Percentiles rank a stretch among this genome's conserved stretches.
Conservation (phyloP, 2,113 vertebrate genomes). For the Brachirus orientalis region DNA sequence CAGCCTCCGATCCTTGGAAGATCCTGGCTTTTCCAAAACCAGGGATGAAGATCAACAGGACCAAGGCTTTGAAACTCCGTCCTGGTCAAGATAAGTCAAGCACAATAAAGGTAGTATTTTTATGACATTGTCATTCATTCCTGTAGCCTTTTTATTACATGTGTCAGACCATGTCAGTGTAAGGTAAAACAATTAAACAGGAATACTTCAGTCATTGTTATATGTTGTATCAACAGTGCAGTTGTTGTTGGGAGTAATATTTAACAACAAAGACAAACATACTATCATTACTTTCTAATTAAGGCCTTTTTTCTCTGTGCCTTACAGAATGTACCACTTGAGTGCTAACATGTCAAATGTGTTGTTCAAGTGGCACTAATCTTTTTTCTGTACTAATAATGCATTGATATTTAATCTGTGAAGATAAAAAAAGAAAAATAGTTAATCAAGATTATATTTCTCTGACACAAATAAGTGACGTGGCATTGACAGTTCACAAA, state of each 20-base stretch:
- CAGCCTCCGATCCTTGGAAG: not conserved
- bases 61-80: not conserved
- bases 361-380: not conserved
- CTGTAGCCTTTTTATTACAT: too few species aligned
- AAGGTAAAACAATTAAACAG: too few species aligned
- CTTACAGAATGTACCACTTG: not conserved
- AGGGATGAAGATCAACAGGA: not conserved
- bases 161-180: too few species aligned
- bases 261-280: not conserved
- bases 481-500: not conserved
- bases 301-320: not conserved
- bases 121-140: not conserved
- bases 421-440: not conserved
- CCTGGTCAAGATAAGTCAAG: slow-evolving; percentile 14
- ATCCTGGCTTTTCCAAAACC: not conserved
- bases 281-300: not conserved
- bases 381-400: not conserved
- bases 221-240: not conserved
- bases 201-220: not conserved
- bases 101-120: not conserved
- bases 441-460: too few species aligned
- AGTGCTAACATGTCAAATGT: not conserved
- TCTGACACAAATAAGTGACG: not conserved
- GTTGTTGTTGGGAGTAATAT: not conserved
- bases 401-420: not conserved